A percentile compares a stretch with the other conserved stretches of the same genome.
phyloP scores from a whole-genome alignment of 2,797 vertebrate species.

The Channa striata region DNA sequence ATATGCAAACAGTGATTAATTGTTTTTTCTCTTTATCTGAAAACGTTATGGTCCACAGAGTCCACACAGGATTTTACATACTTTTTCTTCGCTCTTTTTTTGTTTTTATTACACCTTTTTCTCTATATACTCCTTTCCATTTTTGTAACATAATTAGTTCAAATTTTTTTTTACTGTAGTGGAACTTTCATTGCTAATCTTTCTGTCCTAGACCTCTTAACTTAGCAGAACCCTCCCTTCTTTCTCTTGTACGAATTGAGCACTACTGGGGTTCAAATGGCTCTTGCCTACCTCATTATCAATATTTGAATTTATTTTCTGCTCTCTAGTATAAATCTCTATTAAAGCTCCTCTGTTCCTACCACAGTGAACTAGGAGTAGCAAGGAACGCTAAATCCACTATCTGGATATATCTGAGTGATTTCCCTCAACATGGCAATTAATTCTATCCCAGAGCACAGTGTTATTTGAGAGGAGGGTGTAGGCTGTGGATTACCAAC shows the following conservation, averaged over 20 bases:
- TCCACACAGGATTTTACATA: slow-evolving; percentile 67
- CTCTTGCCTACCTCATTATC: slow-evolving; percentile 91
- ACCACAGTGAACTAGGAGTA: slow-evolving; percentile 82
- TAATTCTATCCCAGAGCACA: slow-evolving; percentile 85
- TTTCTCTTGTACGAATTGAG: slow-evolving; percentile 80
- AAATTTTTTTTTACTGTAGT: slow-evolving; percentile 83
- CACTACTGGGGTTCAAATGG: slow-evolving; percentile 88
- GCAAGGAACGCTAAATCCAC: slow-evolving; percentile 81
- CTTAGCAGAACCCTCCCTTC: slow-evolving; percentile 78
- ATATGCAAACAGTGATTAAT: slow-evolving; percentile 76
- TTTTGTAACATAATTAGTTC: slow-evolving; percentile 86
- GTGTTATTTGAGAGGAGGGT: slow-evolving; percentile 80
- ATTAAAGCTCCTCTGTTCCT: slow-evolving; percentile 86
- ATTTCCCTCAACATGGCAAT: slow-evolving; percentile 85
- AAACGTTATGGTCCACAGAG: slow-evolving; percentile 76
- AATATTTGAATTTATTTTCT: slow-evolving; percentile 86
- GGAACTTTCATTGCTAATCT: slow-evolving; percentile 87
- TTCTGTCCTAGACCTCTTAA: slow-evolving; percentile 90
- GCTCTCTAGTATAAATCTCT: slow-evolving; percentile 88
- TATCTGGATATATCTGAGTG: slow-evolving; percentile 83
- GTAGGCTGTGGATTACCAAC: slow-evolving; percentile 78
- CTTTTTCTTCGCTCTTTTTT: too few relatives aligned
- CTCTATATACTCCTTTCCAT: slow-evolving; percentile 64
- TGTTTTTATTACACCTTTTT: slow-evolving; percentile 33
- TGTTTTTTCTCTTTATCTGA: slow-evolving; percentile 56